Evolutionary conservation across 2,888 invertebrate species (phyloP).

Genomic region (Cyrtodaria siliqua): DNA sequence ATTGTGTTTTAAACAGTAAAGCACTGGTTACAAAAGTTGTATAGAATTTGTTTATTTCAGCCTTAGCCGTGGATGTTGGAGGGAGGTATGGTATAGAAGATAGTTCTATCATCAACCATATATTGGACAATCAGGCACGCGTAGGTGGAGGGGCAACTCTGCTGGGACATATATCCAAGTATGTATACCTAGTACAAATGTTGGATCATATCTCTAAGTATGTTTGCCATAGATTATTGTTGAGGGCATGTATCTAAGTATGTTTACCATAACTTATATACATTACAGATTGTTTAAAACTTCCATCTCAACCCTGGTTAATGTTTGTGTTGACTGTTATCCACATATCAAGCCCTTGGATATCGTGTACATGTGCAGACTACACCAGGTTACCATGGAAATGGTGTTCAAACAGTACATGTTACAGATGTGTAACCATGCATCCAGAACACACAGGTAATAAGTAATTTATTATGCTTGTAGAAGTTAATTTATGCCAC

Average conservation of each 20-base stretch:
- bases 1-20: too few species aligned
- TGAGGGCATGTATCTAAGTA: too few species aligned
- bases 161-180: constrained; percentile 56
- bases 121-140: constrained; percentile 39
- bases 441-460: constrained; percentile 26
- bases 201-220: too few species aligned
- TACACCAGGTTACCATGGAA: constrained; percentile 55
- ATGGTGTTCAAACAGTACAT: constrained; percentile 68
- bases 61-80: constrained; percentile 28
- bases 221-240: too few species aligned
- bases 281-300: constrained; percentile 71
- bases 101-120: constrained; percentile 36
- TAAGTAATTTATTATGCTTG: too few species aligned
- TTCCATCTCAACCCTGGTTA: constrained; percentile 58
- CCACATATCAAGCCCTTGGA: constrained; percentile 69
- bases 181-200: too few species aligned
- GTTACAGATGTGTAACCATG: constrained; percentile 43
- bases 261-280: too few species aligned
- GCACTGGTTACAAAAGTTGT: too few species aligned
- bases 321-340: constrained; percentile 65
- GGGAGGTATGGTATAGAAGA: constrained; percentile 52
- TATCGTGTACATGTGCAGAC: constrained; percentile 68
- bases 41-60: constrained; percentile 22
- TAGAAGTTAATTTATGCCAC: too few species aligned
- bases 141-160: constrained; percentile 27